These are phyloP conservation scores for Bombus superbus DNA, from an alignment of 1,140 invertebrate species.

Conservation along the genomic window DNA sequence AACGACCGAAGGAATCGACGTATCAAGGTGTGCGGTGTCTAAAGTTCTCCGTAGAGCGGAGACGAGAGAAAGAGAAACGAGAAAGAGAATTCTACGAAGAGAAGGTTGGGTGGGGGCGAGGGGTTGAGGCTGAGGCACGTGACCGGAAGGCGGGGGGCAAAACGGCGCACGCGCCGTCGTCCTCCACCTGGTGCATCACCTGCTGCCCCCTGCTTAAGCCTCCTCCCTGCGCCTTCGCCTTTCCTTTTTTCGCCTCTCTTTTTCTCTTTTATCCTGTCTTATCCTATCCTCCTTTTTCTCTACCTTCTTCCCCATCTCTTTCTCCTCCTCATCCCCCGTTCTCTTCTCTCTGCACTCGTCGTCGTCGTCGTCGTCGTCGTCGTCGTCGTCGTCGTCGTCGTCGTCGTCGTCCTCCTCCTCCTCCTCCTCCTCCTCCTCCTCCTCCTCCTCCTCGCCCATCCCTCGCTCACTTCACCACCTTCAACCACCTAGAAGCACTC, in stretches of 20 bases:
- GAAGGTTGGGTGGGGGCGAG: conserved; percentile 55
- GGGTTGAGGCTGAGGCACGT: conserved; percentile 75
- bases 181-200: conserved; percentile 83
- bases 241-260: conserved; percentile 55
- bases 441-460: neutral
- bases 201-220: conserved; percentile 81
- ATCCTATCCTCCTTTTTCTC: conserved; percentile 33
- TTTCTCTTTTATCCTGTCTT: conserved; percentile 56
- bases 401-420: no score
- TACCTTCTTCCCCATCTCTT: conserved; percentile 48
- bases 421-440: no score
- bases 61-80: conserved; percentile 39
- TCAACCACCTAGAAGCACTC: conserved; percentile 53
- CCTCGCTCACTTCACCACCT: conserved; percentile 50
- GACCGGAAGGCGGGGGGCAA: conserved; percentile 79
- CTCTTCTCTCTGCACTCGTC: conserved; percentile 34
- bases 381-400: no score
- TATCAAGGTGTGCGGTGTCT: conserved; percentile 8
- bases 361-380: neutral
- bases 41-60: neutral
- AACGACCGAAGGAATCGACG: no score
- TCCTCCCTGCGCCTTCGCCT: conserved; percentile 63
- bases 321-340: conserved; percentile 41
- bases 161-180: conserved; percentile 80
- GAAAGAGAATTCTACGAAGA: conserved; percentile 49